Conservation (phyloP, 2,888 invertebrate genomes). For the Drosophila yooni region DNA sequence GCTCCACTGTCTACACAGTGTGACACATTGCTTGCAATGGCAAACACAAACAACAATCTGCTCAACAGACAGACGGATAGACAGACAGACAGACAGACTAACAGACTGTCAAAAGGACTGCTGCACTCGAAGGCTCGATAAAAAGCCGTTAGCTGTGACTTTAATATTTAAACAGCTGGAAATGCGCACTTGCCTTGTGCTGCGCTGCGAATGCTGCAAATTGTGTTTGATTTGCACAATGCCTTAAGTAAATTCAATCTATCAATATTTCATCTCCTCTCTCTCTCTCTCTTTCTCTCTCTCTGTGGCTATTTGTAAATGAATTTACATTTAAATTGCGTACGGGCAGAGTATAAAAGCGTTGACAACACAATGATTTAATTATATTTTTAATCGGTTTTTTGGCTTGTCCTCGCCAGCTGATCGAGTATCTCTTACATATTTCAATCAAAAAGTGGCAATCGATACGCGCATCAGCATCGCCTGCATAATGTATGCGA, state of each 20-base stretch:
- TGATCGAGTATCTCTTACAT: not conserved
- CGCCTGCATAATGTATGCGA: slow-evolving; percentile 64
- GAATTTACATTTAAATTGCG: slow-evolving; percentile 61
- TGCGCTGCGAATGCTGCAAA: slow-evolving; percentile 12
- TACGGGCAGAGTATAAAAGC: slow-evolving; percentile 1
- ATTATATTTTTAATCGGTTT: slow-evolving; percentile 54
- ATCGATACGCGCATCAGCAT: slow-evolving; percentile 64
- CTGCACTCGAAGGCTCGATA: slow-evolving; percentile 16
- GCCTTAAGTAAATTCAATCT: not conserved
- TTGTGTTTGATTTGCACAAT: slow-evolving; percentile 3
- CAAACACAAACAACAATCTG: slow-evolving; percentile 26
- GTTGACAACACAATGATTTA: slow-evolving; percentile 64
- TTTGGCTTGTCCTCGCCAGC: slow-evolving; percentile 18
- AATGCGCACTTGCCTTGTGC: slow-evolving; percentile 2
- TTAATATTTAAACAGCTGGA: slow-evolving; percentile 42
- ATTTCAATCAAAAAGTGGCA: slow-evolving; percentile 72
- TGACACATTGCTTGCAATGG: slow-evolving; percentile 39
- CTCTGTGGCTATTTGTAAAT: slow-evolving; percentile 1
- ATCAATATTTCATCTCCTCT: not conserved
- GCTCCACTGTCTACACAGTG: slow-evolving; percentile 19
- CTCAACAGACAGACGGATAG: slow-evolving; percentile 24
- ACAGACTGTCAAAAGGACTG: slow-evolving; percentile 36
- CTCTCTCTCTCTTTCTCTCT: not conserved
- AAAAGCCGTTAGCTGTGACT: slow-evolving; percentile 16
- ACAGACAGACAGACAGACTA: slow-evolving; percentile 14